Evolutionary conservation across 2,888 invertebrate species (phyloP), one percentile per base, ranked within the genome.

Genomic region (Pollenia angustigena): DNA sequence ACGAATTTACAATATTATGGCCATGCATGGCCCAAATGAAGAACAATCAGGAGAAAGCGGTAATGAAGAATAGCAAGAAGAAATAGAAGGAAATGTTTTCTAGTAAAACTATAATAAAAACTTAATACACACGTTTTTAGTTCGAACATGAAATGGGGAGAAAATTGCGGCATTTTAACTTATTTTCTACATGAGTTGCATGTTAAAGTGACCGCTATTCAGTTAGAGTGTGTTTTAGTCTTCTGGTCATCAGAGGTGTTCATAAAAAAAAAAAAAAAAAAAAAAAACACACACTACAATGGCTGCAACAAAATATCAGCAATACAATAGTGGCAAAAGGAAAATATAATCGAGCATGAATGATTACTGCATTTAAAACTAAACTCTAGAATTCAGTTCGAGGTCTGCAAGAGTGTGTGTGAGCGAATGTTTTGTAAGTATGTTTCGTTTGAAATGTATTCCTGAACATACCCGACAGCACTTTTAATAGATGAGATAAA

Each of bases 141-240:
- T 46, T 60, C 42, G 52, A 66, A 60, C 74, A 74, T 58, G 80
- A 64, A 83, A 79, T 58, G 81, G 48, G 58, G 50, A 72, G 76
- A 87, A 85, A 88, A 80, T 74, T 85, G 85, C 87, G 84, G 86
- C 91, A 91, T 91, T 91, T 91, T 81, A 90, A 91, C 90, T 92
- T 91, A 91, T 91, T 91, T 91, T 91, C 92, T 91, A 91, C 92
- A 92, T 90, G 91, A 90, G 90, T 89, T 88, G 91, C 92, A 91
- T 91, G 91, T 89, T 91, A 90, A 89, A 91, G 89, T 84, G 84
- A 80, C 58, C 52, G 44, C 56, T 66, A 32, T 42, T 48, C 56
- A 52, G 11, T 32, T 32, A 32, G 32, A 42, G 16, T 44, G 44
- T 58, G 4, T 62, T 42, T 62, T 66, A 18, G 68, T 40, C 52